Conservation (phyloP, 2,113 vertebrate genomes). For the Glaucomys volans region DNA sequence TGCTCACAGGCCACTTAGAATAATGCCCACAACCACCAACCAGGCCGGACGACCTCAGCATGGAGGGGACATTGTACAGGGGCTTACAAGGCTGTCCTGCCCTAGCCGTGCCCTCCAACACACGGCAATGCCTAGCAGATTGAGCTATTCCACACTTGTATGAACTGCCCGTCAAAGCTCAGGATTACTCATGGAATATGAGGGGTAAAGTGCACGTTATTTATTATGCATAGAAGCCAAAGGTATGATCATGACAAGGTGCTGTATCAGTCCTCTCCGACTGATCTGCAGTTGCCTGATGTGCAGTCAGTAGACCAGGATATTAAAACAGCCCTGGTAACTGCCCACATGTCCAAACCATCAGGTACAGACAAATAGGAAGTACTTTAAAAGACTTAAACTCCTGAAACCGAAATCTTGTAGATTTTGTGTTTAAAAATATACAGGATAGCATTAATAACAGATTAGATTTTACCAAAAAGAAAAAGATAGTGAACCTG, state of each 20-base stretch:
- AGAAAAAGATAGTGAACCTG: not conserved
- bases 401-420: not conserved
- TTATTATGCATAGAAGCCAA: not conserved
- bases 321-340: no score
- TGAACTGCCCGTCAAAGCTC: not conserved
- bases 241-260: not conserved
- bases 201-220: not conserved
- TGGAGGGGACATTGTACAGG: no score
- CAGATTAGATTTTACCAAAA: not conserved
- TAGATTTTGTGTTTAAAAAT: not conserved
- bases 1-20: not conserved
- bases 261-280: not conserved
- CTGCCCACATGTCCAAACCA: not conserved
- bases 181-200: not conserved
- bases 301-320: not conserved
- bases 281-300: not conserved
- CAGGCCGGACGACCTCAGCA: not conserved
- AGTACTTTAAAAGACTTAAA: not conserved
- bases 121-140: not conserved
- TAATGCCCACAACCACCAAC: no score
- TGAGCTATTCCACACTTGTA: not conserved
- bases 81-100: not conserved
- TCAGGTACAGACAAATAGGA: not conserved
- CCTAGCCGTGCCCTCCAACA: not conserved
- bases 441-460: not conserved